These are phyloP conservation scores for Pseudomugil tenellus DNA, from an alignment of 2,797 vertebrate species.

Conservation along the genomic window DNA sequence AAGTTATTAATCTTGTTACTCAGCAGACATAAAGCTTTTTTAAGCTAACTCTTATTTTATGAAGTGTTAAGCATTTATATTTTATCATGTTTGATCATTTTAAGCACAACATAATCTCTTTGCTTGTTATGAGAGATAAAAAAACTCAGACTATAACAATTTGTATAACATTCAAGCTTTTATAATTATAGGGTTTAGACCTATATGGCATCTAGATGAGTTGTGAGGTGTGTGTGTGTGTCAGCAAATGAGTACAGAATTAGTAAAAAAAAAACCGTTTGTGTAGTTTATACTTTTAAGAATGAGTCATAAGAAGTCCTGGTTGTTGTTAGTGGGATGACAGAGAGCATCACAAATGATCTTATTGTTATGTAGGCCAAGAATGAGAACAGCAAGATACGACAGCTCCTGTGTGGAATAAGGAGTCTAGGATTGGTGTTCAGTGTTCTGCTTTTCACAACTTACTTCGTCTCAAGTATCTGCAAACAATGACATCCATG, in stretches of 20 bases:
- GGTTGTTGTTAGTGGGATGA: background rate
- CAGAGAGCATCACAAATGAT: slow-evolving; percentile 13
- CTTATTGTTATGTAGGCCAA: slow-evolving; percentile 4
- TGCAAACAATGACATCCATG: slow-evolving; percentile 11
- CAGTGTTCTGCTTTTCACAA: slow-evolving; percentile 13
- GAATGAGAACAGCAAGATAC: slow-evolving; percentile 9
- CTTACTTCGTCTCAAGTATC: slow-evolving; percentile 14
- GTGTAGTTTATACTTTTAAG: slow-evolving; percentile 1
- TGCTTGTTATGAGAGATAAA: background rate
- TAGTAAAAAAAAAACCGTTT: background rate
- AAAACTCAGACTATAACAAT: background rate
- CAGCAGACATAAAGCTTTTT: background rate
- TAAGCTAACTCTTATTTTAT: background rate
- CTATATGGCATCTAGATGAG: background rate
- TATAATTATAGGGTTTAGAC: background rate
- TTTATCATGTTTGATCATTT: background rate
- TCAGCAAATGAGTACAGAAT: too few relatives aligned
- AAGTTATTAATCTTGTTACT: background rate
- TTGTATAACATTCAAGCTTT: background rate
- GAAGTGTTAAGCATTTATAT: slow-evolving; percentile 4
- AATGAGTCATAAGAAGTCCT: slow-evolving; percentile 6
- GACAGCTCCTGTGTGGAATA: slow-evolving; percentile 15
- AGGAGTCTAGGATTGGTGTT: slow-evolving; percentile 24
- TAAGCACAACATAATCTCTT: background rate
- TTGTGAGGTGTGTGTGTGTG: background rate